Percentiles rank a stretch among this genome's conserved stretches.
Conservation (phyloP, 2,888 invertebrate genomes). For the Notodonta dromedarius region DNA sequence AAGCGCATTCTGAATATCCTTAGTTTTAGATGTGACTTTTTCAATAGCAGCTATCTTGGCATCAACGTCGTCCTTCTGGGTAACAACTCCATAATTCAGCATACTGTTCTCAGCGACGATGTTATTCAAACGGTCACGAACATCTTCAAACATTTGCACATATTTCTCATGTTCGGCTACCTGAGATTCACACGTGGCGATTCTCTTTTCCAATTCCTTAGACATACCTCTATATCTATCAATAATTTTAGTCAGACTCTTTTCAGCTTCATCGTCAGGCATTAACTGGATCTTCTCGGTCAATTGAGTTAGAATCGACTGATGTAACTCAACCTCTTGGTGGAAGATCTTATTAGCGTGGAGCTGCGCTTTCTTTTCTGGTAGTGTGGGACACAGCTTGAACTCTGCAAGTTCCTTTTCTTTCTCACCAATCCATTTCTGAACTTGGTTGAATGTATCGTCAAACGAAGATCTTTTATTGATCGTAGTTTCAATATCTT, state of each 20-base stretch:
- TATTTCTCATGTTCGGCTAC: conserved; percentile 93
- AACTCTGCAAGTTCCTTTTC: conserved; percentile 88
- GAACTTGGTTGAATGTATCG: conserved; percentile 94
- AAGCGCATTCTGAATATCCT: conserved; percentile 89
- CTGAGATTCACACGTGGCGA: conserved; percentile 87
- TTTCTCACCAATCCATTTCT: conserved; percentile 93
- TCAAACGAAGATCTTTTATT: conserved; percentile 97
- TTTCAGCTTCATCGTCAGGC: conserved; percentile 91
- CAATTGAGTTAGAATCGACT: conserved; percentile 92
- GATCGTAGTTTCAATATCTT: conserved; percentile 94
- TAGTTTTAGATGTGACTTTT: conserved; percentile 88
- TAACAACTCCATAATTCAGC: conserved; percentile 90
- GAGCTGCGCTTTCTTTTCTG: conserved; percentile 94
- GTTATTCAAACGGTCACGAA: conserved; percentile 92
- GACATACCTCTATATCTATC: conserved; percentile 88
- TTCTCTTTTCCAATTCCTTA: conserved; percentile 87
- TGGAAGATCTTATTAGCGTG: conserved; percentile 91
- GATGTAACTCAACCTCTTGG: conserved; percentile 94
- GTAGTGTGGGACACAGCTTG: conserved; percentile 90
- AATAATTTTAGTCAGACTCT: conserved; percentile 89
- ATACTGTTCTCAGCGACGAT: conserved; percentile 91
- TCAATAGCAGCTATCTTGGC: conserved; percentile 89
- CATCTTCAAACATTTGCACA: conserved; percentile 91
- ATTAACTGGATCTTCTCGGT: conserved; percentile 92
- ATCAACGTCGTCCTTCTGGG: conserved; percentile 91